These are phyloP conservation scores for Macaria notata DNA, from an alignment of 2,888 invertebrate genomes.

Conservation along the genomic window DNA sequence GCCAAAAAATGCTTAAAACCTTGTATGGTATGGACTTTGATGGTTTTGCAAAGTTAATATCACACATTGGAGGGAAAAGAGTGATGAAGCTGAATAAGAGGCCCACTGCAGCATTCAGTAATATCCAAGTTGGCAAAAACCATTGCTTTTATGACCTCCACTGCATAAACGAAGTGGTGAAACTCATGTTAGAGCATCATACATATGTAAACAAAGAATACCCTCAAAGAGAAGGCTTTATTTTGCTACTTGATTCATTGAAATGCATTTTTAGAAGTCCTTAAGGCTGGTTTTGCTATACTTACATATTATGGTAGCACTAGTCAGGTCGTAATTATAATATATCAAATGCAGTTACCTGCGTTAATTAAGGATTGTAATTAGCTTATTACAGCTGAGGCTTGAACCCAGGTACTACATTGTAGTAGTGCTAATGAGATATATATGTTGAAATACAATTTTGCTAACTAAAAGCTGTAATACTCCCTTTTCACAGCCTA, in stretches of 20 bases:
- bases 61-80: conserved; percentile 84
- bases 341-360: too few species aligned
- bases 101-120: conserved; percentile 56
- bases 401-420: too few species aligned
- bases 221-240: conserved; percentile 10
- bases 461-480: too few species aligned
- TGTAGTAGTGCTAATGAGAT: too few species aligned
- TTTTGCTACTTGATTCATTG: background rate
- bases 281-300: too few species aligned
- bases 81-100: conserved; percentile 64
- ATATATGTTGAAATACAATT: too few species aligned
- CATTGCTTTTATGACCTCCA: conserved; percentile 67
- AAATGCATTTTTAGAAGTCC: too few species aligned
- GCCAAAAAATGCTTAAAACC: conserved; percentile 90
- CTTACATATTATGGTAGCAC: too few species aligned
- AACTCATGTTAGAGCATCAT: conserved; percentile 47
- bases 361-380: too few species aligned
- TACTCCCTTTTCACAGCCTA: too few species aligned
- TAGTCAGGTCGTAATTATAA: too few species aligned
- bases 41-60: conserved; percentile 86
- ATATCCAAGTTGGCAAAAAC: conserved; percentile 62
- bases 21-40: conserved; percentile 89
- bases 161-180: conserved; percentile 41
- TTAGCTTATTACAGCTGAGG: too few species aligned
- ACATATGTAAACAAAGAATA: conserved; percentile 44